Evolutionary conservation across 37 sponge, comb jelly and placozoan genomes (phyloP).

Genomic region (Ianthella basta): DNA sequence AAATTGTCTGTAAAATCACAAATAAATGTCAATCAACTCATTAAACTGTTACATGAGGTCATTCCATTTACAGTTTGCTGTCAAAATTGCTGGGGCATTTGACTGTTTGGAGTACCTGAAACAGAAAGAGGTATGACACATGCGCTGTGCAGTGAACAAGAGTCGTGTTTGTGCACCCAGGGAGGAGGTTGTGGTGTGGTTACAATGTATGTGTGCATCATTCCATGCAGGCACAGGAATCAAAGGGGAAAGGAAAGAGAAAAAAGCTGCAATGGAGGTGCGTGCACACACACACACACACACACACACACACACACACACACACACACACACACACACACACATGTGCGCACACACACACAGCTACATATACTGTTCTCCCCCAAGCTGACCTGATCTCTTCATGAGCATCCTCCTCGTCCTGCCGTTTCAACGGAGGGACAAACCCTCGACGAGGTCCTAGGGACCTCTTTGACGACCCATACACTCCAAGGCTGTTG

Average conservation of each 20-base stretch:
- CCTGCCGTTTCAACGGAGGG: slow-evolving; percentile 66
- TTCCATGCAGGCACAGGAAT: slow-evolving; percentile 32
- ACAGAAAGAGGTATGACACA: slow-evolving; percentile 38
- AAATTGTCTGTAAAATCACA: not conserved
- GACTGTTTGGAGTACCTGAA: slow-evolving; percentile 56
- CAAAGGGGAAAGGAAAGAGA: slow-evolving; percentile 31
- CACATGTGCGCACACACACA: not conserved
- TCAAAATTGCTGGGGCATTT: slow-evolving; percentile 64
- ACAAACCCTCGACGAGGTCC: slow-evolving; percentile 70
- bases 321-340: not conserved
- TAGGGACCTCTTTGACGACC: slow-evolving; percentile 58
- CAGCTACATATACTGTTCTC: not conserved
- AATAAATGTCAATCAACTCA: not conserved
- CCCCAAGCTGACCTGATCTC: slow-evolving; percentile 32
- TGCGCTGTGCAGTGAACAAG: no score
- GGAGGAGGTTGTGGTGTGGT: not conserved
- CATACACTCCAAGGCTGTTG: slow-evolving; percentile 24
- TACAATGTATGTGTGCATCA: not conserved
- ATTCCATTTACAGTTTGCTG: slow-evolving; percentile 44
- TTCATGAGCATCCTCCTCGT: slow-evolving; percentile 36
- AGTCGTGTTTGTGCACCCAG: no score
- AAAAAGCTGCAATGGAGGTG: slow-evolving; percentile 62
- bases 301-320: not conserved
- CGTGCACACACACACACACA: not conserved
- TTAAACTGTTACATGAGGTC: not conserved